These are phyloP conservation scores for Petaurus breviceps DNA, from an alignment of 2,113 vertebrate species.

Conservation along the genomic window DNA sequence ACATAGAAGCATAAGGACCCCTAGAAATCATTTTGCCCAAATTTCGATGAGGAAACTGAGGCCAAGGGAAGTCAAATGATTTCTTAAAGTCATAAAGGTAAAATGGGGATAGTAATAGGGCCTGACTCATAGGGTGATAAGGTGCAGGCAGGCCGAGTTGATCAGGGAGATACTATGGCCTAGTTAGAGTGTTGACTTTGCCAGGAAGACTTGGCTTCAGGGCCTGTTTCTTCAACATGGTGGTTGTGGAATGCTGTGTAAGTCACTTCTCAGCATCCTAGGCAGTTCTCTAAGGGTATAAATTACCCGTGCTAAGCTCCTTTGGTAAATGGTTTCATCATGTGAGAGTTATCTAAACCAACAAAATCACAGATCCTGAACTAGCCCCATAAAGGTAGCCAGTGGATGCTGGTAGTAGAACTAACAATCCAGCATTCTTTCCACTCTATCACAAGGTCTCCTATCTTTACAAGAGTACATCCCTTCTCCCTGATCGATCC, in stretches of 20 bases:
- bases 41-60: neutral
- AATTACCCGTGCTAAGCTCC: neutral
- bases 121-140: neutral
- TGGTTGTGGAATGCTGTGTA: neutral
- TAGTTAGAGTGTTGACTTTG: too few relatives aligned
- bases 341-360: neutral
- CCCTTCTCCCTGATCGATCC: neutral
- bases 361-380: neutral
- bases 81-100: neutral
- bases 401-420: neutral
- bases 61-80: neutral
- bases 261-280: neutral
- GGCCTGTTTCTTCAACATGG: neutral
- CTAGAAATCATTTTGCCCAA: neutral
- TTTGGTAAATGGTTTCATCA: neutral
- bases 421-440: neutral
- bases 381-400: neutral
- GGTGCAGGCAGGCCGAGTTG: neutral
- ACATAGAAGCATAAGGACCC: neutral
- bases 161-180: neutral
- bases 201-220: neutral
- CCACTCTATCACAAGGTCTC: neutral
- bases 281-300: neutral
- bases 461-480: neutral
- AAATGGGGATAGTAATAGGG: neutral